Conservation (phyloP, 2,888 invertebrate genomes). For the Microplitis manilae region DNA sequence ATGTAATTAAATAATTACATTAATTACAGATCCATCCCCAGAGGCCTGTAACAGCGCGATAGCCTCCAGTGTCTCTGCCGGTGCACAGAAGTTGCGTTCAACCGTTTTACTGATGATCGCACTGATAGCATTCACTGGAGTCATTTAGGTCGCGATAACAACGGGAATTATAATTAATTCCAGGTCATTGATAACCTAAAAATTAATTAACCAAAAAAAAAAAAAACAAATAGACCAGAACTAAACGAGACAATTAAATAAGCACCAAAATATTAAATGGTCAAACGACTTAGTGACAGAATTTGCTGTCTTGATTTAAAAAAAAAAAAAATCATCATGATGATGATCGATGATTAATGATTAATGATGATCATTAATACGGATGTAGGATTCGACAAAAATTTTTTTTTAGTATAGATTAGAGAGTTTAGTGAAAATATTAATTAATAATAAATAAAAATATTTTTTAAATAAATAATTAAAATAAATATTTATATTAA, state of each 20-base stretch:
- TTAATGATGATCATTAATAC: not conserved
- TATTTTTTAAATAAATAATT: slow-evolving; percentile 16
- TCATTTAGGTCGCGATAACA: slow-evolving; percentile 53
- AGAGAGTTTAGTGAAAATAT: not conserved
- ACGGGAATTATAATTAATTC: not conserved
- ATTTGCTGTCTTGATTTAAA: too few relatives aligned
- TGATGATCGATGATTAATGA: too few relatives aligned
- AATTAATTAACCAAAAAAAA: not conserved
- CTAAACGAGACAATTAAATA: too few relatives aligned
- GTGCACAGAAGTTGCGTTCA: slow-evolving; percentile 52
- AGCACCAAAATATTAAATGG: not conserved
- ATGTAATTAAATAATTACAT: too few relatives aligned
- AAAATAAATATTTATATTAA: not conserved
- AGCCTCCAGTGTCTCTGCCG: slow-evolving; percentile 66
- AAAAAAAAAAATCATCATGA: too few relatives aligned
- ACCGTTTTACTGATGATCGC: slow-evolving; percentile 55
- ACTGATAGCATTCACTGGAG: slow-evolving; percentile 54
- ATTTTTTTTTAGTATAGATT: not conserved
- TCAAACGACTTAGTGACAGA: not conserved
- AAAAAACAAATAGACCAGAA: not conserved
- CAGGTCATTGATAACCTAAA: too few relatives aligned
- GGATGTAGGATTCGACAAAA: not conserved
- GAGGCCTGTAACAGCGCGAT: slow-evolving; percentile 65
- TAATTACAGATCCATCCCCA: slow-evolving; percentile 61
- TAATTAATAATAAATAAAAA: slow-evolving; percentile 24